phyloP scores from a whole-genome alignment of 2,888 invertebrate species.

The Blera fallax region DNA sequence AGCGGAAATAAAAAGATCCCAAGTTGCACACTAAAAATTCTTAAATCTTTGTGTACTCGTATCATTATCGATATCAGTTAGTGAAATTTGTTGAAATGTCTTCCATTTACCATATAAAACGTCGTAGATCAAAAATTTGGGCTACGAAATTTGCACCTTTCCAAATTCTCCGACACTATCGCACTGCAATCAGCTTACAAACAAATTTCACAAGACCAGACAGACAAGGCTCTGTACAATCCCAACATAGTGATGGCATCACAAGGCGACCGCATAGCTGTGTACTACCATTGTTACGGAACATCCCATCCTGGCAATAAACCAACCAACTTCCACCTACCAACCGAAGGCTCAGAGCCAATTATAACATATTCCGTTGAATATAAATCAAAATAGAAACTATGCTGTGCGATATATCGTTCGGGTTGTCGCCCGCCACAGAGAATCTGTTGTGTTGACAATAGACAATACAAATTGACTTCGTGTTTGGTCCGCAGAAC shows the following conservation, averaged over 20 bases:
- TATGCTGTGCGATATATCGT: constrained; percentile 70
- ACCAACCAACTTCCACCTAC: constrained; percentile 35
- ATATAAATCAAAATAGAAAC: constrained; percentile 73
- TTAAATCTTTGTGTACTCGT: too few relatives aligned
- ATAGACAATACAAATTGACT: constrained; percentile 72
- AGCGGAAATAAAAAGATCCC: too few relatives aligned
- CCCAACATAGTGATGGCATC: constrained; percentile 20
- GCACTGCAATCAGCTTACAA: background rate
- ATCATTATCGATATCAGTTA: too few relatives aligned
- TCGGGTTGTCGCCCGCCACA: constrained; percentile 67
- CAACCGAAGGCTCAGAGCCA: constrained; percentile 19
- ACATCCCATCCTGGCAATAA: constrained; percentile 57
- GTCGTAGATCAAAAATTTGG: background rate
- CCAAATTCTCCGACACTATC: background rate
- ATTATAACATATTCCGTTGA: constrained; percentile 70
- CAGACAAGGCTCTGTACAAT: constrained; percentile 7
- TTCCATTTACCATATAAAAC: too few relatives aligned
- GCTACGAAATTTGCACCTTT: background rate
- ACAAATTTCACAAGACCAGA: constrained; percentile 46
- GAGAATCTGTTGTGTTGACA: constrained; percentile 70
- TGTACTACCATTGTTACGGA: constrained; percentile 52
- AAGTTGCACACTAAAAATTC: too few relatives aligned
- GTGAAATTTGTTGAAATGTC: too few relatives aligned
- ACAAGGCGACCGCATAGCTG: constrained; percentile 22
- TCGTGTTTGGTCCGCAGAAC: constrained; percentile 69